A percentile compares a stretch with the other conserved stretches of the same genome.
Conservation (phyloP, 92 coral and sea anemone species). For the Umimayanthus kanabou region DNA sequence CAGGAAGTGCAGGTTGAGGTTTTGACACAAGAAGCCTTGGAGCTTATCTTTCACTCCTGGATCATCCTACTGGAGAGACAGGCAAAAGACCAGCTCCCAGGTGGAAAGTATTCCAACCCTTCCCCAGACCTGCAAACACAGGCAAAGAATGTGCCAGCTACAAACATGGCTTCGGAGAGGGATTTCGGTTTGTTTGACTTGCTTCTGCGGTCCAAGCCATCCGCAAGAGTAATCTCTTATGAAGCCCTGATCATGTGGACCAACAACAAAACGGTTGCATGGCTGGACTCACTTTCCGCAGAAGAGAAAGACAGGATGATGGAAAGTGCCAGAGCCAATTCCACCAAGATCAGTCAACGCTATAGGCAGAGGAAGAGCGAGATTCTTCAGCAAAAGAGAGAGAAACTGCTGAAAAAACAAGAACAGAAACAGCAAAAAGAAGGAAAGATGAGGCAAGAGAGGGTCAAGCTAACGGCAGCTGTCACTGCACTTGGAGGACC, state of each 20-base stretch:
- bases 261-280: slow-evolving; percentile 39
- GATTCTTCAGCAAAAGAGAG: slow-evolving; percentile 42
- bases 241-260: slow-evolving; percentile 47
- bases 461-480: too few relatives aligned
- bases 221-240: too few relatives aligned
- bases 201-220: slow-evolving; percentile 40
- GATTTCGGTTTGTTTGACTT: slow-evolving; percentile 35
- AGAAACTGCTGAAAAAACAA: slow-evolving; percentile 47
- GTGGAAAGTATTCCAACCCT: slow-evolving; percentile 43
- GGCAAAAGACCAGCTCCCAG: slow-evolving; percentile 26
- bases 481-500: too few relatives aligned
- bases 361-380: slow-evolving; percentile 43
- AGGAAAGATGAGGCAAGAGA: too few relatives aligned
- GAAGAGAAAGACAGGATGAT: slow-evolving; percentile 45
- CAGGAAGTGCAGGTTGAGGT: too few relatives aligned
- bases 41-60: too few relatives aligned
- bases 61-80: too few relatives aligned
- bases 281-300: slow-evolving; percentile 43
- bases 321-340: slow-evolving; percentile 25
- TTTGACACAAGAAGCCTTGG: too few relatives aligned
- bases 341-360: too few relatives aligned
- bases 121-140: too few relatives aligned
- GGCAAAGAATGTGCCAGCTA: slow-evolving; percentile 47
- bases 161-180: too few relatives aligned
- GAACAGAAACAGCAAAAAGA: too few relatives aligned